Percentiles rank a stretch among this genome's conserved stretches.
Conservation (phyloP, 2,888 invertebrate genomes). For the Heliothis peltigera region DNA sequence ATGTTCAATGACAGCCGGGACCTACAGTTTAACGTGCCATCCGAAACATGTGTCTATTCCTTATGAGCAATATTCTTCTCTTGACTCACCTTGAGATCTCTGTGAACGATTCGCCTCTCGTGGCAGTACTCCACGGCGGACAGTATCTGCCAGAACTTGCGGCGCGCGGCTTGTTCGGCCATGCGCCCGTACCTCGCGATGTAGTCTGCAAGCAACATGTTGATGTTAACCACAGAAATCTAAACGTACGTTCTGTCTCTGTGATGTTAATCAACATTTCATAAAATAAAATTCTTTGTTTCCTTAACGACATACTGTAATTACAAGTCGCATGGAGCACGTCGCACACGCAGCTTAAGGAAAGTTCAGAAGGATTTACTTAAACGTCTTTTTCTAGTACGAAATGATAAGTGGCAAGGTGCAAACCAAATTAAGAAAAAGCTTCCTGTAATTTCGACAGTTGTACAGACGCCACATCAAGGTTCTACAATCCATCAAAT, state of each 20-base stretch:
- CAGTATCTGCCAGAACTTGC: slow-evolving; percentile 99
- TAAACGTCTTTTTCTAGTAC: not conserved
- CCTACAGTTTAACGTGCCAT: too few relatives aligned
- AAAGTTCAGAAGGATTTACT: not conserved
- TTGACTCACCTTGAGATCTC: slow-evolving; percentile 96
- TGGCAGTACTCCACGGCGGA: slow-evolving; percentile 99
- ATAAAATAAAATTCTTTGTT: not conserved
- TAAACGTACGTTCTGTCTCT: slow-evolving; percentile 28
- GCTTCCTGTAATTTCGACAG: not conserved
- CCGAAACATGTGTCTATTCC: too few relatives aligned
- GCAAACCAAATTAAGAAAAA: too few relatives aligned
- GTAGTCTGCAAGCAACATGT: slow-evolving; percentile 91
- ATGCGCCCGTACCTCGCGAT: slow-evolving; percentile 98
- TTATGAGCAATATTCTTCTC: not conserved
- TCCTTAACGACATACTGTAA: not conserved
- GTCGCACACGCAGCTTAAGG: not conserved
- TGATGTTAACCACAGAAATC: slow-evolving; percentile 43
- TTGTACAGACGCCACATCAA: too few relatives aligned
- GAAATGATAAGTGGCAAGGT: not conserved
- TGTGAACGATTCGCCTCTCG: slow-evolving; percentile 97
- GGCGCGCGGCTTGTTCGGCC: slow-evolving; percentile 96
- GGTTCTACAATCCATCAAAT: too few relatives aligned
- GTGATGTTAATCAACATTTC: slow-evolving; percentile 43
- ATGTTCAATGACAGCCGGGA: too few relatives aligned
- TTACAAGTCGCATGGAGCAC: not conserved